These are phyloP conservation scores for Aethes cnicana DNA, from an alignment of 2,888 invertebrate genomes.

Conservation along the genomic window DNA sequence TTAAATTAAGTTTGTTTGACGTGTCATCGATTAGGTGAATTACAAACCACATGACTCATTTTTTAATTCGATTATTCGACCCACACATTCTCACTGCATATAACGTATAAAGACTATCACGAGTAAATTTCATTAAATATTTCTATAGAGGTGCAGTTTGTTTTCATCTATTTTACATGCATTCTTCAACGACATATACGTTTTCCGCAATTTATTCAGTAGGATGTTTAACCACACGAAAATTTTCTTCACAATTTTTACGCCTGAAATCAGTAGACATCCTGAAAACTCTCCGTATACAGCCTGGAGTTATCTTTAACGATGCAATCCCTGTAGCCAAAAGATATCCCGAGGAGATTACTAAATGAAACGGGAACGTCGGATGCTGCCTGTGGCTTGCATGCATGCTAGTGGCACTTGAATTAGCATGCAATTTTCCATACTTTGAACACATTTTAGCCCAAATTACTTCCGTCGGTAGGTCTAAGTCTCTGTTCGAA, in stretches of 20 bases:
- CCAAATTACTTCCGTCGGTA: slow-evolving; percentile 36
- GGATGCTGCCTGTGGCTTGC: slow-evolving; percentile 43
- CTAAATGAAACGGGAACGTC: slow-evolving; percentile 52
- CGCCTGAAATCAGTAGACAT: neutral
- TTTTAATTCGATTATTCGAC: too few relatives aligned
- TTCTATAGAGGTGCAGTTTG: too few relatives aligned
- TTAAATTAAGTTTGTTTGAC: too few relatives aligned
- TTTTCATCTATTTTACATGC: neutral
- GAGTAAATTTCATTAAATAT: too few relatives aligned
- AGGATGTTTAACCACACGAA: neutral
- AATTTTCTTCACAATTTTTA: neutral
- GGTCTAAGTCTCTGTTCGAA: slow-evolving; percentile 32
- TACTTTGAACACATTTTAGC: slow-evolving; percentile 59
- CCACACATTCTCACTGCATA: too few relatives aligned
- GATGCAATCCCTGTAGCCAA: slow-evolving; percentile 44
- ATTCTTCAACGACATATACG: too few relatives aligned
- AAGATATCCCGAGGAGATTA: slow-evolving; percentile 55
- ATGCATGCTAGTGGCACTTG: slow-evolving; percentile 54
- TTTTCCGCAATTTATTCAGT: neutral
- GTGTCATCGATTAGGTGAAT: too few relatives aligned
- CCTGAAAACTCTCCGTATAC: slow-evolving; percentile 8
- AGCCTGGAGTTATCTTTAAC: slow-evolving; percentile 34
- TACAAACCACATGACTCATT: too few relatives aligned
- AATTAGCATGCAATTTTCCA: slow-evolving; percentile 72
- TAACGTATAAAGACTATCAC: too few relatives aligned